Evolutionary conservation across 2,113 vertebrate species (phyloP), one percentile per base, ranked within the genome.

Genomic region (Vulpes ferrilata): DNA sequence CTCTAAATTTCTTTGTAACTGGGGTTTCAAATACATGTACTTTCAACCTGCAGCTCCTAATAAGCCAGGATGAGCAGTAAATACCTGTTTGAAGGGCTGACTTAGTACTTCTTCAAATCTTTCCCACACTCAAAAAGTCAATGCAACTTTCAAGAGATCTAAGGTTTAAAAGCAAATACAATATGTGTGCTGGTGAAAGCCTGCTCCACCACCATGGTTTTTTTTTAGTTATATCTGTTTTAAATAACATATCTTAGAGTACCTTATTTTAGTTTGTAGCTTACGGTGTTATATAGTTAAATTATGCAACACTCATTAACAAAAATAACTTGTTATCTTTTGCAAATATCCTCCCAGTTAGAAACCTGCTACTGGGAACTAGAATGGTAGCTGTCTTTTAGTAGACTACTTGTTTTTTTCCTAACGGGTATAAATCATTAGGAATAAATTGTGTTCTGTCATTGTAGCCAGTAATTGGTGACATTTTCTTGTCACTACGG

Each of bases 381-480:
- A 71, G 81, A 95, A 87, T 48, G 67, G 57, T 86, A 57, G 35
- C 90, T 94, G 55, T 92, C 90, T 97, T 88, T 96, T 83, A 87
- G 88, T 95, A 95, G 84, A 85, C 85, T 96, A 53, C 74, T 79
- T 90, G 78, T 74, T 91, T 86, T 51, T 74, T n/a, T 19, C 27
- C 62, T 93, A 92, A 97, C 12, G 12, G 67, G 23, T 93, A 97
- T 96, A 97, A 97, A 98, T 98, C 93, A 97, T 97, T 97, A 97
- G 93, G 95, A 97, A 95, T 97, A 97, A 97, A 97, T 95, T 95
- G 88, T 96, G 79, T 97, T 95, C 97, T 98, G 96, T 98, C 98
- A 98, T 95, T 95, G 94, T 96, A 96, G 71, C 94, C 89, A 85
- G 98, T 98, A 98, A 98, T 98, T 98, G 98, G 97, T 97, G 96